phyloP scores from a whole-genome alignment of 2,113 vertebrate genomes.

The Sisor rabdophorus region DNA sequence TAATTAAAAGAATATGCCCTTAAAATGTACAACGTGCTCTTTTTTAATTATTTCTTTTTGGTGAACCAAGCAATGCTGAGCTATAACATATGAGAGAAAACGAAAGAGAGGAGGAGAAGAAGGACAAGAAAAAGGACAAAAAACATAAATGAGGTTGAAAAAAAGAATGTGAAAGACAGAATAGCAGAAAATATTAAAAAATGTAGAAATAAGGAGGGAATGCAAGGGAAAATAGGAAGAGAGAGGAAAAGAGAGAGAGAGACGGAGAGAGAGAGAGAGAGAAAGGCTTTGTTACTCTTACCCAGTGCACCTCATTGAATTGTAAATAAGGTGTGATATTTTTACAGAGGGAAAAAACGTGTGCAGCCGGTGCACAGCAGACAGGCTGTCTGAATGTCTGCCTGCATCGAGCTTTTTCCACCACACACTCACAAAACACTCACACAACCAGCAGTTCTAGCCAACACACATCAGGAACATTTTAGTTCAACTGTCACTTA shows the following conservation, averaged over 20 bases:
- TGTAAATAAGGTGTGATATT: slow-evolving; percentile 59
- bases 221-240: neutral
- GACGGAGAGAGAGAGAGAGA: slow-evolving; percentile 25
- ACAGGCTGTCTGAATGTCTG: slow-evolving; percentile 49
- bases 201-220: neutral
- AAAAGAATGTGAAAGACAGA: slow-evolving; percentile 3
- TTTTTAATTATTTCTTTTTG: slow-evolving; percentile 49
- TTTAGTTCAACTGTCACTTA: slow-evolving; percentile 43
- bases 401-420: slow-evolving; percentile 42
- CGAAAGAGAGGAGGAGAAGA: neutral
- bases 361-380: slow-evolving; percentile 46
- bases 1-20: slow-evolving; percentile 35
- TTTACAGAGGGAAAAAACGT: slow-evolving; percentile 44
- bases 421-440: slow-evolving; percentile 36
- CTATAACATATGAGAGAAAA: slow-evolving; percentile 33
- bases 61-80: slow-evolving; percentile 34
- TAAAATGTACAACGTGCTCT: slow-evolving; percentile 41
- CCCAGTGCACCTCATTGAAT: slow-evolving; percentile 58
- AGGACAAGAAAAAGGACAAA: neutral
- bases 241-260: slow-evolving; percentile 18
- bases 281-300: slow-evolving; percentile 54
- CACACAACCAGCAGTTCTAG: slow-evolving; percentile 26
- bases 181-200: neutral
- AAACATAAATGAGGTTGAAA: neutral
- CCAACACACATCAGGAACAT: slow-evolving; percentile 32